Percentiles rank a stretch among this genome's conserved stretches.
These are phyloP conservation scores for Gopherus evgoodei DNA, from an alignment of 2,113 vertebrate species.

Conservation along the genomic window DNA sequence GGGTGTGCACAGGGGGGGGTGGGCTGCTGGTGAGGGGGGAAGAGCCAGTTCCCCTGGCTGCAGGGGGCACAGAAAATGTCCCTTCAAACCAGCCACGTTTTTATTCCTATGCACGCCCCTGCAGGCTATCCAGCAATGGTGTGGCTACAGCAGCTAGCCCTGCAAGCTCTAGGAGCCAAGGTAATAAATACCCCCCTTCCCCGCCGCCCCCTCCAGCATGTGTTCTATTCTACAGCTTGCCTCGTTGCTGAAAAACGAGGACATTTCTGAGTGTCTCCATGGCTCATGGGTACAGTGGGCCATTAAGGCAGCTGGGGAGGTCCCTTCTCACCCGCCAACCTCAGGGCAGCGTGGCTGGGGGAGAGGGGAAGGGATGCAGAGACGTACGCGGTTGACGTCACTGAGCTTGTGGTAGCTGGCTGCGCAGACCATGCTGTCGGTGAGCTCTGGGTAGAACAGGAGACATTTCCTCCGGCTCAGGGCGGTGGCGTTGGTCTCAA, in stretches of 20 bases:
- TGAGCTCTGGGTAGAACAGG: background rate
- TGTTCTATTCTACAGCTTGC: too few relatives aligned
- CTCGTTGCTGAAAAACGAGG: background rate
- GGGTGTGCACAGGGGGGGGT: too few relatives aligned
- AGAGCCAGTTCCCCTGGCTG: too few relatives aligned
- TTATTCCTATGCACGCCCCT: too few relatives aligned
- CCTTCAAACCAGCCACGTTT: too few relatives aligned
- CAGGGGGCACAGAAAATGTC: too few relatives aligned
- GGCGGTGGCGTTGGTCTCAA: conserved; percentile 61
- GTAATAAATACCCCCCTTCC: background rate
- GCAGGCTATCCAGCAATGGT: background rate
- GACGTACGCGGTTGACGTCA: conserved; percentile 49
- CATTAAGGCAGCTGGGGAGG: background rate
- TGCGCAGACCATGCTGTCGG: conserved; percentile 52
- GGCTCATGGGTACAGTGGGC: background rate
- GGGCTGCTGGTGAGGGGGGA: too few relatives aligned
- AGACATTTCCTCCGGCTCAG: conserved; percentile 50
- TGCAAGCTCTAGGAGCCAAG: background rate
- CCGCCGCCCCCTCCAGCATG: too few relatives aligned
- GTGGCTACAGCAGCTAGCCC: background rate
- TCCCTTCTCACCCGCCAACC: background rate
- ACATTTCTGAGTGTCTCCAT: background rate
- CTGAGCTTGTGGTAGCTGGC: conserved; percentile 39
- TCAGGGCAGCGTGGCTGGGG: background rate
- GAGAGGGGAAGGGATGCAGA: background rate